These are phyloP conservation scores for Sylvia borin DNA, from an alignment of 2,797 vertebrate genomes.

Conservation along the genomic window DNA sequence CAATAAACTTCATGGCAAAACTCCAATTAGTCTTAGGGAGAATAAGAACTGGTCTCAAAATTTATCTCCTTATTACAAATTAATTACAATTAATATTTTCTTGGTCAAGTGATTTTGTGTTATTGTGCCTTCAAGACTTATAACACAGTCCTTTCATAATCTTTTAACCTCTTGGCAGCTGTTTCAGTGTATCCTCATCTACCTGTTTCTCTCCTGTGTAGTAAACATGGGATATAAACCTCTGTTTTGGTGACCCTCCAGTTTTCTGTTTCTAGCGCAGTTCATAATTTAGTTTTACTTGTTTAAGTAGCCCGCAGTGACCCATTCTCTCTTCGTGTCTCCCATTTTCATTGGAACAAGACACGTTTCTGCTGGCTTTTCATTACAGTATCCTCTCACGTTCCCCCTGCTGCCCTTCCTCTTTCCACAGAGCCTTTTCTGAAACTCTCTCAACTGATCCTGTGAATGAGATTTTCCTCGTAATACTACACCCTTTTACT, in stretches of 20 bases:
- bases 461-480: background rate
- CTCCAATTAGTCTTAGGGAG: conserved; percentile 1
- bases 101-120: background rate
- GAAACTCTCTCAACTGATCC: background rate
- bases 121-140: background rate
- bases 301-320: background rate
- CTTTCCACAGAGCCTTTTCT: background rate
- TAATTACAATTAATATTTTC: conserved; percentile 9
- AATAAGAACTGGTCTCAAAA: background rate
- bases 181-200: background rate
- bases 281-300: conserved; percentile 23
- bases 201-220: background rate
- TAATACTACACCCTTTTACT: background rate
- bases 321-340: background rate
- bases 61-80: conserved; percentile 20
- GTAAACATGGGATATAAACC: background rate
- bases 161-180: background rate
- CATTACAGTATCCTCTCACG: background rate
- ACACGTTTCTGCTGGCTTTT: conserved; percentile 1
- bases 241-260: conserved; percentile 2
- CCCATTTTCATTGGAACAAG: background rate
- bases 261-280: background rate
- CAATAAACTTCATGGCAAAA: conserved; percentile 30
- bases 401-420: background rate
- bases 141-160: background rate